These are phyloP conservation scores for Lithobates pipiens DNA, from an alignment of 2,797 vertebrate species.

Conservation along the genomic window DNA sequence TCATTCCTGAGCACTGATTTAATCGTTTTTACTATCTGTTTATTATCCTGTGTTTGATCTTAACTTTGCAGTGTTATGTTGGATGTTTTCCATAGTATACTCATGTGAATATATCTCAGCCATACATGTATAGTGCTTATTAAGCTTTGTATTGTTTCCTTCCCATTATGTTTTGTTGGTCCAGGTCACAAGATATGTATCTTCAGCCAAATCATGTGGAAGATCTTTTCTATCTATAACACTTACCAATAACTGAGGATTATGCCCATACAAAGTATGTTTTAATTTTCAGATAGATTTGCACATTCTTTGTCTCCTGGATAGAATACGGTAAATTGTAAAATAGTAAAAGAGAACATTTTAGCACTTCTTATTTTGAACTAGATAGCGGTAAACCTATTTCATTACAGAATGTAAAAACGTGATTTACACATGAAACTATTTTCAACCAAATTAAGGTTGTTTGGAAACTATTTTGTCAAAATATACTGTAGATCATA, in stretches of 20 bases:
- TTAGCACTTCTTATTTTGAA: no score
- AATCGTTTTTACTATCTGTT: conserved; percentile 42
- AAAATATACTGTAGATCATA: no score
- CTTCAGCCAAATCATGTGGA: conserved; percentile 34
- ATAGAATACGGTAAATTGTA: not conserved
- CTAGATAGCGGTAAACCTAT: no score
- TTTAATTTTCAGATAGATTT: conserved; percentile 1
- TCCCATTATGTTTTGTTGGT: conserved; percentile 29
- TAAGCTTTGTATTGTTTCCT: conserved; percentile 47
- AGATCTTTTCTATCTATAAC: not conserved
- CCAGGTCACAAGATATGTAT: conserved; percentile 22
- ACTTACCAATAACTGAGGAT: not conserved
- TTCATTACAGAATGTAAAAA: no score
- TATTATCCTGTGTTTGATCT: conserved; percentile 35
- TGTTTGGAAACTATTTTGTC: no score
- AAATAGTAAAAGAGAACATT: no score
- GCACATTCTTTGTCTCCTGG: not conserved
- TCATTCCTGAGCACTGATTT: conserved; percentile 33
- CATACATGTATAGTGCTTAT: conserved; percentile 29
- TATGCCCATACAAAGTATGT: conserved; percentile 9
- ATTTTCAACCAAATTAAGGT: no score
- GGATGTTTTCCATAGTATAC: conserved; percentile 47
- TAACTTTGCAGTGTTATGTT: conserved; percentile 30
- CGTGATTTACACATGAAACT: no score
- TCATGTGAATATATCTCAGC: conserved; percentile 27